phyloP scores from a whole-genome alignment of 2,113 vertebrate species.

The Pelobates fuscus region DNA sequence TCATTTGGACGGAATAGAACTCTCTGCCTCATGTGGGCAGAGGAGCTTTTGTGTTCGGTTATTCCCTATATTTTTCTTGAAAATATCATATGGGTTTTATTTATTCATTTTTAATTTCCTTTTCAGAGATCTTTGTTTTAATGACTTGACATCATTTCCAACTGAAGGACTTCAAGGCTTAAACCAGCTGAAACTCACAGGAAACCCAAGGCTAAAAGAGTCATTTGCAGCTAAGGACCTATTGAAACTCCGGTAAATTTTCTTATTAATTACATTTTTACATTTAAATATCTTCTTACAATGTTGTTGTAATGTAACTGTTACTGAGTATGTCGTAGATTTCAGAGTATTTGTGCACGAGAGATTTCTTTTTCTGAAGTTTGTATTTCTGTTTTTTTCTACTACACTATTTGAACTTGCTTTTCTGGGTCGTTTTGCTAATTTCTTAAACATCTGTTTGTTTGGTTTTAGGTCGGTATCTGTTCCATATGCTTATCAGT shows the following conservation, averaged over 20 bases:
- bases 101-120: no score
- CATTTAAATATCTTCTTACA: no score
- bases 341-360: no score
- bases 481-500: slow-evolving; percentile 95
- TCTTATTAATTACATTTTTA: neutral
- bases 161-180: slow-evolving; percentile 78
- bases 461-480: slow-evolving; percentile 82
- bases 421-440: neutral
- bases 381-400: neutral
- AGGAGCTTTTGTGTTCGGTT: no score
- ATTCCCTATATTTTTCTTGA: no score
- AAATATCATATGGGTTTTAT: no score
- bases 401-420: no score
- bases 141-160: slow-evolving; percentile 80
- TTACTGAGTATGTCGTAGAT: no score
- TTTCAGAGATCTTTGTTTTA: slow-evolving; percentile 89
- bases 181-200: slow-evolving; percentile 89
- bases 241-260: slow-evolving; percentile 83
- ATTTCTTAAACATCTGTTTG: neutral
- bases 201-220: slow-evolving; percentile 85
- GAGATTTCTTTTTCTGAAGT: neutral
- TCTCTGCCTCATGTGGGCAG: no score
- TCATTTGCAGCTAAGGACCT: slow-evolving; percentile 82
- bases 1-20: no score
- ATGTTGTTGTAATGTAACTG: no score